A percentile compares a stretch with the other conserved stretches of the same genome.
phyloP scores from a whole-genome alignment of 2,797 vertebrate genomes.

The Vipera ursinii region DNA sequence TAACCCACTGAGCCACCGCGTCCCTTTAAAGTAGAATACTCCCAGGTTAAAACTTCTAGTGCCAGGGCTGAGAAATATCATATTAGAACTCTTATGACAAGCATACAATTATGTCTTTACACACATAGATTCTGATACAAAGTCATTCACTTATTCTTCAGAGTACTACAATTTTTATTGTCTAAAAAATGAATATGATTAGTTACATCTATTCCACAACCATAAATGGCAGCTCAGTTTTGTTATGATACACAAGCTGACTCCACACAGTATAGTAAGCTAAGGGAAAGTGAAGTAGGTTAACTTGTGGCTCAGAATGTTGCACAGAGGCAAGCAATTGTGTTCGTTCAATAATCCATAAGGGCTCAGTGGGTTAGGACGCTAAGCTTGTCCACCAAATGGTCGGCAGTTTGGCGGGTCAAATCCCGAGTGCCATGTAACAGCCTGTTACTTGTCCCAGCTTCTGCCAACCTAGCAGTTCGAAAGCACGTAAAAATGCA shows the following conservation, averaged over 20 bases:
- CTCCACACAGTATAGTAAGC: not conserved
- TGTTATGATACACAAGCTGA: not conserved
- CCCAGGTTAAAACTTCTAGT: not conserved
- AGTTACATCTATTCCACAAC: not conserved
- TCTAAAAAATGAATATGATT: not conserved
- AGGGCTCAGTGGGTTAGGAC: no score
- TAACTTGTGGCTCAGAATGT: not conserved
- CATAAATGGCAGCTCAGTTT: not conserved
- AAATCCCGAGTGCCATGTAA: no score
- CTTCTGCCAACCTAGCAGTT: no score
- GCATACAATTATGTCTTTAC: not conserved
- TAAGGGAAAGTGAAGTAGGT: not conserved
- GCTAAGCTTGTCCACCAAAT: no score
- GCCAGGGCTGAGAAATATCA: not conserved
- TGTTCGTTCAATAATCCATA: not conserved
- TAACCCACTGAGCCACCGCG: no score
- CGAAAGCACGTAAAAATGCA: no score
- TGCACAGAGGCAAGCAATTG: not conserved
- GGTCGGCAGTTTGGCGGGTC: no score
- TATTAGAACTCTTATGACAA: not conserved
- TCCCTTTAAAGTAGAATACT: not conserved
- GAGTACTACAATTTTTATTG: not conserved
- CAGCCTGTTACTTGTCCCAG: no score
- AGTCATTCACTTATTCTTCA: not conserved
- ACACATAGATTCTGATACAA: not conserved